Conservation (phyloP, 2,888 invertebrate genomes). For the Podabrus alpinus region DNA sequence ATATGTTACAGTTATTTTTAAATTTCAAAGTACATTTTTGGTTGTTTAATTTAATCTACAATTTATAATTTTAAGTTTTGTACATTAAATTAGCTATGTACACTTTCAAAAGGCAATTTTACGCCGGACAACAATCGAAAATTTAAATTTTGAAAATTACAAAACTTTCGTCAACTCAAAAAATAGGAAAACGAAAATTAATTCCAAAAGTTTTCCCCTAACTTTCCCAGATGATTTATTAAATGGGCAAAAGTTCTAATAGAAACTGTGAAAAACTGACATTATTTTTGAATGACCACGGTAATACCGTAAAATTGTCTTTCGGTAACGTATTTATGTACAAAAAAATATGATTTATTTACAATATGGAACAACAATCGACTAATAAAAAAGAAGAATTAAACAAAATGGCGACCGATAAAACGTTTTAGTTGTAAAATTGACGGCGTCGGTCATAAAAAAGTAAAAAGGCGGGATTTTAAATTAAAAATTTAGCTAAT, state of each 20-base stretch:
- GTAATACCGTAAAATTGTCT: background rate
- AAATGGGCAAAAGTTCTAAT: background rate
- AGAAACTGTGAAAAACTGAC: background rate
- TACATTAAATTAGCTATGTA: background rate
- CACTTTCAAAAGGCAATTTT: background rate
- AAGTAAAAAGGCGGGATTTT: background rate
- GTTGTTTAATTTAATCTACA: background rate
- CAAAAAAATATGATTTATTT: background rate
- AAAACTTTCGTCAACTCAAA: background rate
- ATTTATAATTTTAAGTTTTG: background rate
- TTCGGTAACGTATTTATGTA: background rate
- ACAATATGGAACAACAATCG: background rate
- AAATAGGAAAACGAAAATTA: background rate
- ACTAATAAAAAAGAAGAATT: background rate
- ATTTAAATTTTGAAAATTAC: background rate
- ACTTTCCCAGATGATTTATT: background rate
- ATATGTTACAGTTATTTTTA: slow-evolving; percentile 33
- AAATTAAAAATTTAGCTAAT: slow-evolving; percentile 5
- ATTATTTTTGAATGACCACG: background rate
- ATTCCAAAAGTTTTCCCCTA: background rate
- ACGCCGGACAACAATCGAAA: too few relatives aligned
- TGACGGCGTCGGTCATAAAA: background rate
- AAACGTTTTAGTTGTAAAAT: background rate
- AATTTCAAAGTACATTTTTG: slow-evolving; percentile 31
- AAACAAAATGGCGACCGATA: background rate